These are phyloP conservation scores for Trogon surrucura DNA, from an alignment of 2,113 vertebrate species.

Conservation along the genomic window DNA sequence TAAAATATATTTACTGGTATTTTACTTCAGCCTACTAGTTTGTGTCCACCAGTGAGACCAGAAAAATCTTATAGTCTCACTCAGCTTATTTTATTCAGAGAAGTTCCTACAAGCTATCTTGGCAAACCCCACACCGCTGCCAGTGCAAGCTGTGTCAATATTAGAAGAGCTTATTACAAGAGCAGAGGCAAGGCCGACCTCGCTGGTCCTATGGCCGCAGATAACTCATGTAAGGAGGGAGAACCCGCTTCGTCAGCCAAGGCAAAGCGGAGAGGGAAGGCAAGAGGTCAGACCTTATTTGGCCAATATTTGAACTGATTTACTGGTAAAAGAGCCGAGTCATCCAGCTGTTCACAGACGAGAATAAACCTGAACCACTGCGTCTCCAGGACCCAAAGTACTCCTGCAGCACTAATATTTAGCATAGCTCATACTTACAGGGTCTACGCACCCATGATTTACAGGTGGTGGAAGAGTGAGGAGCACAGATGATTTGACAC, in stretches of 20 bases:
- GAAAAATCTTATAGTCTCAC: neutral
- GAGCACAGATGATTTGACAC: neutral
- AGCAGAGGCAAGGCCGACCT: neutral
- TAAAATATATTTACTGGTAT: neutral
- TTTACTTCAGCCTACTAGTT: neutral
- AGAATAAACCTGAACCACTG: neutral
- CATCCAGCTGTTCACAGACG: neutral
- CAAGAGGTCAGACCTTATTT: neutral
- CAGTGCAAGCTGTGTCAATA: neutral
- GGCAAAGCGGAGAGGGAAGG: neutral
- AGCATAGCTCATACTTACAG: neutral
- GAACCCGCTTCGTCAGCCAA: rapidly evolving
- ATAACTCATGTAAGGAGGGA: neutral
- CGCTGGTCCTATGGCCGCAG: rapidly evolving
- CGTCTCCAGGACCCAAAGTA: neutral
- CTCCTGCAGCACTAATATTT: neutral
- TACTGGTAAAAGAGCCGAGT: neutral
- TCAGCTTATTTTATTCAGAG: neutral
- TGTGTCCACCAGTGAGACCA: neutral
- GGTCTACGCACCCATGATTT: neutral
- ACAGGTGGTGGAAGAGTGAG: neutral
- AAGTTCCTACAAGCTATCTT: neutral
- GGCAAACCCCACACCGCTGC: neutral
- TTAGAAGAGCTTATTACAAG: neutral
- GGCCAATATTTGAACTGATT: neutral